These are phyloP conservation scores for Proisotoma minuta DNA, from an alignment of 2,888 invertebrate genomes.

Conservation along the genomic window DNA sequence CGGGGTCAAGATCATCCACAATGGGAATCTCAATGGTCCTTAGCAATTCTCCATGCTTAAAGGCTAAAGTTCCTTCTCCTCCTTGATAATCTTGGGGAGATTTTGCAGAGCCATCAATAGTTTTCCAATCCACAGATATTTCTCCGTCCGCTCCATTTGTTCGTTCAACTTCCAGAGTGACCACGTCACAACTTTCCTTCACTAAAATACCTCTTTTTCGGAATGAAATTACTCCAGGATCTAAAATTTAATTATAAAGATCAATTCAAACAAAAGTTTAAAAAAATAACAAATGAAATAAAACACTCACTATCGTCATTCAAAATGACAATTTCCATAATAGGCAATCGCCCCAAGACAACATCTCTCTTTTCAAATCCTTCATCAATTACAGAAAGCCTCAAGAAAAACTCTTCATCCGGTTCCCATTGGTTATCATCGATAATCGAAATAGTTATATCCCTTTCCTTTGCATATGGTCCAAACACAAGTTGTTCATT, in stretches of 20 bases:
- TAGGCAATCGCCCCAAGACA: constrained; percentile 55
- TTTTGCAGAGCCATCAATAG: constrained; percentile 58
- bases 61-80: constrained; percentile 54
- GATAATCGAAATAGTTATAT: constrained; percentile 41
- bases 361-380: constrained; percentile 49
- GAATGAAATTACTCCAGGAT: constrained; percentile 57
- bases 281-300: constrained; percentile 1
- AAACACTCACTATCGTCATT: constrained; percentile 57
- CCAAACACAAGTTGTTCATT: constrained; percentile 56
- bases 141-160: constrained; percentile 57
- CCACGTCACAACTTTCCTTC: constrained; percentile 56
- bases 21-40: constrained; percentile 56
- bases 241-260: constrained; percentile 49
- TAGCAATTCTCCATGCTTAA: constrained; percentile 54
- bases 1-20: constrained; percentile 57
- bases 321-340: constrained; percentile 59
- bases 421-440: constrained; percentile 55
- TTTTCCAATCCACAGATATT: constrained; percentile 55
- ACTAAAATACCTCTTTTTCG: constrained; percentile 57
- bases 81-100: constrained; percentile 56
- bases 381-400: constrained; percentile 51
- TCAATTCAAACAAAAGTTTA: constrained; percentile 2
- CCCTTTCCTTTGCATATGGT: constrained; percentile 52
- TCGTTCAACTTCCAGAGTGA: constrained; percentile 54
- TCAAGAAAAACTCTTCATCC: constrained; percentile 60